phyloP scores from a whole-genome alignment of 2,888 invertebrate species.

The Blastobasis adustella region DNA sequence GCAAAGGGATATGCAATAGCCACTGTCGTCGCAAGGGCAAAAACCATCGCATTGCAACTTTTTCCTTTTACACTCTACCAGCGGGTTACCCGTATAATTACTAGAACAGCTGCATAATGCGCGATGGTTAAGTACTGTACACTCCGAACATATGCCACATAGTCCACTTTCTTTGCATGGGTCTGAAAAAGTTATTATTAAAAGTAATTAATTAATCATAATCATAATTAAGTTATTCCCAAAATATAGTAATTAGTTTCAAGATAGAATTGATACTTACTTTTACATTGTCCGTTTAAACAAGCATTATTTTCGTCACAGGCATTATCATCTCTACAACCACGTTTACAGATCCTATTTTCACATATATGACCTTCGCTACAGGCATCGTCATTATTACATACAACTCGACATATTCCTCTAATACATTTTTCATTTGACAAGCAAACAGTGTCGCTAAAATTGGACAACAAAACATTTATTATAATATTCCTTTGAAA shows the following conservation, averaged over 20 bases:
- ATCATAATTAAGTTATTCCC: neutral
- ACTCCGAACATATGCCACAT: constrained; percentile 90
- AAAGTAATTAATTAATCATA: neutral
- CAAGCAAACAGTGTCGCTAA: constrained; percentile 86
- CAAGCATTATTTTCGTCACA: constrained; percentile 87
- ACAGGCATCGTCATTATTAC: constrained; percentile 90
- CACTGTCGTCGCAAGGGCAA: constrained; percentile 87
- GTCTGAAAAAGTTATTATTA: constrained; percentile 58
- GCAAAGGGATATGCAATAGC: constrained; percentile 85
- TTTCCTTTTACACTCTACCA: constrained; percentile 84
- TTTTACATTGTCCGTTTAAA: constrained; percentile 86
- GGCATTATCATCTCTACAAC: constrained; percentile 88
- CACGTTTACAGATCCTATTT: constrained; percentile 88
- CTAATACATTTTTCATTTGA: constrained; percentile 90
- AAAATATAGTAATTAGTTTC: neutral
- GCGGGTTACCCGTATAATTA: constrained; percentile 87
- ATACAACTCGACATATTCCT: constrained; percentile 88
- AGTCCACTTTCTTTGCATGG: constrained; percentile 83
- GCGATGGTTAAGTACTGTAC: constrained; percentile 87
- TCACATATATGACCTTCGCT: constrained; percentile 89
- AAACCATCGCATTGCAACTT: constrained; percentile 82
- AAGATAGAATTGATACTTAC: constrained; percentile 41
- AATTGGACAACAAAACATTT: constrained; percentile 20
- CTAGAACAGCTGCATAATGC: constrained; percentile 90
- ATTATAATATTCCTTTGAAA: too few species aligned